Conservation (phyloP, 2,113 vertebrate genomes). For the Burhinus bistriatus region DNA sequence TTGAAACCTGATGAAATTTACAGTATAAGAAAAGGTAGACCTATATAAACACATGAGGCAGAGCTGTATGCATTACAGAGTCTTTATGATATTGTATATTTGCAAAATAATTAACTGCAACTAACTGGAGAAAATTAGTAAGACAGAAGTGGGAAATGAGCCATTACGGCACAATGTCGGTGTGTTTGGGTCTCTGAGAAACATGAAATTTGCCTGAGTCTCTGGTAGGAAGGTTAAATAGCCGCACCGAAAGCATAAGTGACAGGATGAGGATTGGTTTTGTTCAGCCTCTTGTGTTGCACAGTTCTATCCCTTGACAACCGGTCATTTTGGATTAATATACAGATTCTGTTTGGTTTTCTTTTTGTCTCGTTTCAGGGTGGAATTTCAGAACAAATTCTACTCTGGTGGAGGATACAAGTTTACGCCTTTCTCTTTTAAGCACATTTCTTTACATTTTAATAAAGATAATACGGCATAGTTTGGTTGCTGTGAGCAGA, state of each 20-base stretch:
- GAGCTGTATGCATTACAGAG: background rate
- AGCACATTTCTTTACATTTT: slow-evolving; percentile 84
- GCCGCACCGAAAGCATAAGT: background rate
- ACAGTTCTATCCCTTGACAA: background rate
- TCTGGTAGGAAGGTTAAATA: background rate
- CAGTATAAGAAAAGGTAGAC: background rate
- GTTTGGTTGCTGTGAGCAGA: slow-evolving; percentile 28
- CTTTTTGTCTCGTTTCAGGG: slow-evolving; percentile 77
- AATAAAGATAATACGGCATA: slow-evolving; percentile 77
- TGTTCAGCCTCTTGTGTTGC: background rate
- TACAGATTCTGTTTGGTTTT: background rate
- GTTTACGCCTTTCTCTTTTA: slow-evolving; percentile 92
- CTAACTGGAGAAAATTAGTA: background rate
- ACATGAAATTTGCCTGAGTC: background rate
- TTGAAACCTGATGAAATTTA: background rate
- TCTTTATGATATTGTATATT: background rate
- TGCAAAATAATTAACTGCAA: background rate
- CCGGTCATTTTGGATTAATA: background rate
- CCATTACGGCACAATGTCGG: background rate
- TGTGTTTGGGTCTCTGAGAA: background rate
- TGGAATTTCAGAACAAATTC: slow-evolving; percentile 99
- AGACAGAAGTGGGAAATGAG: background rate
- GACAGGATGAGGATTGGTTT: background rate
- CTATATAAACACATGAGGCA: background rate
- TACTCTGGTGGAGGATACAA: slow-evolving; percentile 90